These are phyloP conservation scores for Anguilla japonica DNA, from an alignment of 2,113 vertebrate genomes.

Conservation along the genomic window DNA sequence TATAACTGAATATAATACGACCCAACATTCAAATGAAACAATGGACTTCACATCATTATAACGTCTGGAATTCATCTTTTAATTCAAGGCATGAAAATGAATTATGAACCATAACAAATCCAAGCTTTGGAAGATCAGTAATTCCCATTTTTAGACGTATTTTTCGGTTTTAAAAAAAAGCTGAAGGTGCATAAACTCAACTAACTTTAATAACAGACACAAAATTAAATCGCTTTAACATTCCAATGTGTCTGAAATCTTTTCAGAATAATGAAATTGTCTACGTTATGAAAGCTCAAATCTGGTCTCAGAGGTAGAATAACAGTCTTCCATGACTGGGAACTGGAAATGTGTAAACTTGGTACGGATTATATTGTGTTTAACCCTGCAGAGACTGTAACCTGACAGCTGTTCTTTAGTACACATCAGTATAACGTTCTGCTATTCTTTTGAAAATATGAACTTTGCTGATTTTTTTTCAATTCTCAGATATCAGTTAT, in stretches of 20 bases:
- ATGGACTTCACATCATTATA: neutral
- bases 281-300: too few species aligned
- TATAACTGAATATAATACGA: neutral
- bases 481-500: neutral
- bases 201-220: too few species aligned
- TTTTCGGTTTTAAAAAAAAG: neutral
- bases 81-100: neutral
- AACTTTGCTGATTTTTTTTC: neutral
- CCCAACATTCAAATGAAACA: neutral
- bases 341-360: neutral
- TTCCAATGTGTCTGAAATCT: neutral
- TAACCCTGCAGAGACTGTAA: neutral
- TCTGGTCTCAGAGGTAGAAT: too few species aligned
- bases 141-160: neutral
- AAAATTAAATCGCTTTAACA: too few species aligned
- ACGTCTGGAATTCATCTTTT: neutral
- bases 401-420: neutral
- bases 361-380: too few species aligned
- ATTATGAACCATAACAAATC: neutral
- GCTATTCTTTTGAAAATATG: neutral
- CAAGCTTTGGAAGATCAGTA: neutral
- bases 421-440: neutral
- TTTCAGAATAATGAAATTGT: too few species aligned
- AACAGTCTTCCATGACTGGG: neutral
- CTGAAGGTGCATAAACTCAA: neutral